These are phyloP conservation scores for Plebejus argus DNA, from an alignment of 2,888 invertebrate genomes.

Conservation along the genomic window DNA sequence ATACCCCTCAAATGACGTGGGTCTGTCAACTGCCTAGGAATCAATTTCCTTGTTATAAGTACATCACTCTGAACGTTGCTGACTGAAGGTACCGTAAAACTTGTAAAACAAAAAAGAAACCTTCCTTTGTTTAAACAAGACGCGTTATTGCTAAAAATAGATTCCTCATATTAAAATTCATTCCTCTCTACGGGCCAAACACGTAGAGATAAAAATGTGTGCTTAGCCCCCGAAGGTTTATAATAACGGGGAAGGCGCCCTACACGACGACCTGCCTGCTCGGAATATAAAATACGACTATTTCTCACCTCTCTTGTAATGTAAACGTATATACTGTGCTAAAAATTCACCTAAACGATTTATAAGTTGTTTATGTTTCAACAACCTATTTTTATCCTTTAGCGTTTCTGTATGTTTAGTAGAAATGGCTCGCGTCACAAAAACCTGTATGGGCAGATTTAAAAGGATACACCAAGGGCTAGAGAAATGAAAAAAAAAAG, in stretches of 20 bases:
- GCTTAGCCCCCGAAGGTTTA: conserved; percentile 12
- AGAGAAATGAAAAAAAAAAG: too few species aligned
- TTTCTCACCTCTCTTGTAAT: conserved; percentile 1
- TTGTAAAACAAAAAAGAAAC: background rate
- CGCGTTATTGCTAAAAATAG: background rate
- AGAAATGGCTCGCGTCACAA: too few species aligned
- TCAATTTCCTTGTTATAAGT: too few species aligned
- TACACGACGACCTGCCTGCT: conserved; percentile 14
- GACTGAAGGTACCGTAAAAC: background rate
- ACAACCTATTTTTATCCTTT: background rate
- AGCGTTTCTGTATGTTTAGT: background rate
- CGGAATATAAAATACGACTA: conserved; percentile 3
- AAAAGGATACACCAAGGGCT: too few species aligned
- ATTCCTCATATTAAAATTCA: conserved; percentile 7
- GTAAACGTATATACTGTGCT: background rate
- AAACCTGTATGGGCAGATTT: too few species aligned
- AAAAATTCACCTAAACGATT: background rate
- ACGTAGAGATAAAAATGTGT: conserved; percentile 4
- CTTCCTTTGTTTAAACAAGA: background rate
- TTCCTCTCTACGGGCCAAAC: background rate
- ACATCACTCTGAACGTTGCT: background rate
- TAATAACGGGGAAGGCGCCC: background rate
- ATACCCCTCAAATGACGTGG: too few species aligned
- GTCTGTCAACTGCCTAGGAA: too few species aligned
- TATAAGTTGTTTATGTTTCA: background rate